Evolutionary conservation across 1,140 invertebrate genomes (phyloP).

Genomic region (Bicyclus anynana): DNA sequence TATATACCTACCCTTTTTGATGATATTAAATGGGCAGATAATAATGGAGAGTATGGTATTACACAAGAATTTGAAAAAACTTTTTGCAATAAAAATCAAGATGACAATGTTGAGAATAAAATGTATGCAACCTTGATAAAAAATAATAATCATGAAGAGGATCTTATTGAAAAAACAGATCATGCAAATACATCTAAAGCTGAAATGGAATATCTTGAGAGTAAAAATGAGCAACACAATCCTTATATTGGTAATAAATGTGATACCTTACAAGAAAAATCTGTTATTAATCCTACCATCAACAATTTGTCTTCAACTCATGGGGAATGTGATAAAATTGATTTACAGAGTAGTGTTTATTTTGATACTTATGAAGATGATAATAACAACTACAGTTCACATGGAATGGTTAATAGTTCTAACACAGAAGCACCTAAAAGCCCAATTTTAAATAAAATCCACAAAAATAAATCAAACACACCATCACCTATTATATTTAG

Average conservation of each 20-base stretch:
- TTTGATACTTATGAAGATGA: background rate
- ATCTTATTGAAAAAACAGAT: too few relatives aligned
- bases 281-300: too few relatives aligned
- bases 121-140: too few relatives aligned
- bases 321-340: too few relatives aligned
- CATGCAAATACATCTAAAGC: too few relatives aligned
- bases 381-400: background rate
- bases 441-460: constrained; percentile 26
- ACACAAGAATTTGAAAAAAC: constrained; percentile 49
- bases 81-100: constrained; percentile 25
- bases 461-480: constrained; percentile 28
- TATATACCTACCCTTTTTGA: background rate
- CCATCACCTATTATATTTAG: constrained; percentile 37
- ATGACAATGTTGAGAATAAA: background rate
- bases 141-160: too few relatives aligned
- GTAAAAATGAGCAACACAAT: too few relatives aligned
- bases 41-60: constrained; percentile 28
- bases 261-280: too few relatives aligned
- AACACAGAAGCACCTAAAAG: constrained; percentile 18
- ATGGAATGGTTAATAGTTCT: background rate
- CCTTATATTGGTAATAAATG: too few relatives aligned
- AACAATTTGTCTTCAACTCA: too few relatives aligned
- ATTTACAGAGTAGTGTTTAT: background rate
- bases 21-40: background rate
- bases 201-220: too few relatives aligned